Percentiles rank a stretch among this genome's conserved stretches.
These are phyloP conservation scores for Battus philenor DNA, from an alignment of 1,140 invertebrate species.

Conservation along the genomic window DNA sequence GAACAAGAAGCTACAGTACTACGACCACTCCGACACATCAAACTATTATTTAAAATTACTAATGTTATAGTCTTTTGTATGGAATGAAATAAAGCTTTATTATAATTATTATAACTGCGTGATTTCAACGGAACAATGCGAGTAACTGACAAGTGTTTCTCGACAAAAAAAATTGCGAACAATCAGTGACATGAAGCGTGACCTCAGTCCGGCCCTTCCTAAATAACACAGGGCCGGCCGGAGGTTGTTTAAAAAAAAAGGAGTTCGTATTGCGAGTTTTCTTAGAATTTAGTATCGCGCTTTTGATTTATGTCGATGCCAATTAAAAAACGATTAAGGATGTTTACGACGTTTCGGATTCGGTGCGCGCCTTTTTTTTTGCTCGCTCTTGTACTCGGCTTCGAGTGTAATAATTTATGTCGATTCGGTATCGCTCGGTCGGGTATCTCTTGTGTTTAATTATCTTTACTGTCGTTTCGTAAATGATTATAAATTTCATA, in stretches of 20 bases:
- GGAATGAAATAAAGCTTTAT: too few species aligned
- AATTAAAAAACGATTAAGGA: slow-evolving; percentile 10
- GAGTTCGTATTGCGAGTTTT: neutral
- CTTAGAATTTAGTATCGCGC: slow-evolving; percentile 12
- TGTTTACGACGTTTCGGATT: slow-evolving; percentile 9
- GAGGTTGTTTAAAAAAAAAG: slow-evolving; percentile 5
- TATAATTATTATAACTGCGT: too few species aligned
- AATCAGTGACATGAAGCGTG: slow-evolving; percentile 37
- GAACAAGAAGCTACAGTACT: too few species aligned
- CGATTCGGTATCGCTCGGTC: too few species aligned
- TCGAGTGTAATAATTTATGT: neutral
- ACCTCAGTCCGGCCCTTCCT: slow-evolving; percentile 28
- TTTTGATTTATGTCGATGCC: slow-evolving; percentile 12
- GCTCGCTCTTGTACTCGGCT: neutral
- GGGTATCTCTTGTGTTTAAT: too few species aligned
- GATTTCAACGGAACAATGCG: slow-evolving; percentile 43
- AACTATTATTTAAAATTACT: too few species aligned
- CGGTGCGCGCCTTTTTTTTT: slow-evolving; percentile 5
- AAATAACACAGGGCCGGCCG: slow-evolving; percentile 26
- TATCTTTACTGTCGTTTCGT: too few species aligned
- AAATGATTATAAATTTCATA: too few species aligned
- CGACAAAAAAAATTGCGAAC: slow-evolving; percentile 31
- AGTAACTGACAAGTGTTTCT: slow-evolving; percentile 25
- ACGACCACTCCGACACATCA: too few species aligned
- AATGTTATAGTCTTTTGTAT: too few species aligned